Evolutionary conservation across 2,113 vertebrate genomes (phyloP), one percentile per base, ranked within the genome.

Genomic region (Oplegnathus fasciatus): DNA sequence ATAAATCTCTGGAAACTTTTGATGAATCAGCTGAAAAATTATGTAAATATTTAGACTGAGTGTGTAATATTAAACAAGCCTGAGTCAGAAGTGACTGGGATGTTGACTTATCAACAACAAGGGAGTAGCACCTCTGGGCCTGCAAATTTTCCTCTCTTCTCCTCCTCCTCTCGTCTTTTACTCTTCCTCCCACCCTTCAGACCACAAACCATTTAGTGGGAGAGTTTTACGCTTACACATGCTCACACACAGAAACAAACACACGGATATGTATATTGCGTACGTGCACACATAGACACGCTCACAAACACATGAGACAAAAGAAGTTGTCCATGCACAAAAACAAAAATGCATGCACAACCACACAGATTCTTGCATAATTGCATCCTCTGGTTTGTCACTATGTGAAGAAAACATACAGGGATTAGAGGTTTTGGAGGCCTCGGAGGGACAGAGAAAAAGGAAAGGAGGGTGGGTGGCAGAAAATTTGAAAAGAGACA

Each of bases 321-420:
- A 46, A 44, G 46, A 78, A 64, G 3, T n/a, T 17, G 18, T 22
- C 50, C 8, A 37, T 46, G 42, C 57, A 61, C 26, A 70, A 75
- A 62, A 69, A 78, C 68, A 65, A 68, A 66, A 73, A 67, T 26
- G 58, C 26, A 54, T 18, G 15, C 28, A 37, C 34, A 69, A 15
- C 75, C 40, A 46, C n/a, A 44, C 13, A 65, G 52, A 90, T 91
- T 86, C 78, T 89, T 83, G 37, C 69, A 60, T n/a, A 62, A 89
- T 83, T 90, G 65, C 55, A 69, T 84, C 79, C 68, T 87, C 40
- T 82, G 74, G 67, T 88, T 90, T 90, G 81, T 86, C 83, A 80
- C 58, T 70, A 72, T 82, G 85, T 52, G 82, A 80, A 52, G 71
- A 80, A 88, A 91, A 88, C 68, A 88, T 48, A 67, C 55, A 70